Evolutionary conservation across 2,797 vertebrate species (phyloP).

Genomic region (Notolabrus celidotus): DNA sequence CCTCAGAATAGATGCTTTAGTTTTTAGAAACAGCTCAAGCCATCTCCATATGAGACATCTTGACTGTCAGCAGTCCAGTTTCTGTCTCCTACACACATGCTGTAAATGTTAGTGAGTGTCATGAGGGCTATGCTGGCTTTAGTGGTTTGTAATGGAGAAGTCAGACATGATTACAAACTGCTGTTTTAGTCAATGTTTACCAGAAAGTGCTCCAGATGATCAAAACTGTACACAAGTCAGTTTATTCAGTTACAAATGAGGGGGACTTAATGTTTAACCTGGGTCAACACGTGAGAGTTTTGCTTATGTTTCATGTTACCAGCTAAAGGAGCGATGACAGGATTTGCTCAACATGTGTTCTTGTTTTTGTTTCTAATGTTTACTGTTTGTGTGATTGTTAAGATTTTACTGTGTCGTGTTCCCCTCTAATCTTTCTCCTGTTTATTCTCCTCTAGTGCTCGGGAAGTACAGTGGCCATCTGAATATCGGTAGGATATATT

Average conservation of each 20-base stretch:
- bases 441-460: constrained; percentile 76
- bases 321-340: constrained; percentile 11
- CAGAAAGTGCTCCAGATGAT: constrained; percentile 30
- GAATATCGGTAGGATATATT: constrained; percentile 79
- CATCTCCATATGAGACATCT: neutral
- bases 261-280: constrained; percentile 66
- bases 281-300: constrained; percentile 65
- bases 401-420: constrained; percentile 3
- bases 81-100: neutral
- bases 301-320: constrained; percentile 36
- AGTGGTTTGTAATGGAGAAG: constrained; percentile 30
- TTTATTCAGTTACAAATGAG: constrained; percentile 53
- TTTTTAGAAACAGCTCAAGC: neutral
- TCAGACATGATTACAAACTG: constrained; percentile 35
- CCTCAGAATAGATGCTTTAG: neutral
- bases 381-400: neutral
- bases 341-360: neutral
- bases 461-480: constrained; percentile 86
- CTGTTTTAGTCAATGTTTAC: constrained; percentile 58
- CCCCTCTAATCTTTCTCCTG: constrained; percentile 22
- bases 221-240: constrained; percentile 28
- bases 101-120: constrained; percentile 1
- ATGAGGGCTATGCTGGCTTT: neutral
- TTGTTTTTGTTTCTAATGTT: constrained; percentile 20
- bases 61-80: neutral